Evolutionary conservation across 2,888 invertebrate genomes (phyloP).

Genomic region (Limnephilus lunatus): DNA sequence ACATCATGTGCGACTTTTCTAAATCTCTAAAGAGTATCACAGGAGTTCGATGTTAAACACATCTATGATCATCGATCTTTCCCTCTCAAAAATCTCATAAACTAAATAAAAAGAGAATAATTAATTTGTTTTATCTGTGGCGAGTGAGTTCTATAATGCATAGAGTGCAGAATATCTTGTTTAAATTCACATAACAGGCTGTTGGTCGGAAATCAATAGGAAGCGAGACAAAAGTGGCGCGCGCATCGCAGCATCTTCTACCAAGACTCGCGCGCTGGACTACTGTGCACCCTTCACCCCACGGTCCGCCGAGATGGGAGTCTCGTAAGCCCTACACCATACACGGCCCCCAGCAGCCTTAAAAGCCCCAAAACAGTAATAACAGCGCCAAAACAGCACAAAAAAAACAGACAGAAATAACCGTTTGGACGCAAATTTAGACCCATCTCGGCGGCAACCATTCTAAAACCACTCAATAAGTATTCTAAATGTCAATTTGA

Average conservation of each 20-base stretch:
- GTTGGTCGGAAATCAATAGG: conserved; percentile 3
- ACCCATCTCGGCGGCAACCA: conserved; percentile 38
- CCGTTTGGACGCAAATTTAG: background rate
- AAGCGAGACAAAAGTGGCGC: background rate
- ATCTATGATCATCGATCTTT: background rate
- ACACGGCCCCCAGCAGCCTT: background rate
- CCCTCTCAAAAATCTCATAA: background rate
- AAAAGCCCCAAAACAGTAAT: background rate
- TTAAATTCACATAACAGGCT: background rate
- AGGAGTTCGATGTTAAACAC: background rate
- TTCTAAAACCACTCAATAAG: background rate
- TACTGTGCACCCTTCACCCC: conserved; percentile 4
- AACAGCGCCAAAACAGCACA: background rate
- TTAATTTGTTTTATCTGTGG: background rate
- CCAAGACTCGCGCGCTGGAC: conserved; percentile 10
- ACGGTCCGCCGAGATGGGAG: conserved; percentile 33
- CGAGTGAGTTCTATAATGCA: background rate
- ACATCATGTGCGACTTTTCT: too few relatives aligned
- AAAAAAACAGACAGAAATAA: background rate
- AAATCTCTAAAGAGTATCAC: too few relatives aligned
- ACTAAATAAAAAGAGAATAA: background rate
- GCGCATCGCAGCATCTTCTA: background rate
- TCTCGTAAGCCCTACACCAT: background rate
- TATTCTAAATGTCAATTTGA: conserved; percentile 15
- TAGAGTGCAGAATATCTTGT: background rate